Evolutionary conservation across 1,140 invertebrate genomes (phyloP), one percentile per base, ranked within the genome.

Genomic region (silkworm (Bombyx mori)): DNA sequence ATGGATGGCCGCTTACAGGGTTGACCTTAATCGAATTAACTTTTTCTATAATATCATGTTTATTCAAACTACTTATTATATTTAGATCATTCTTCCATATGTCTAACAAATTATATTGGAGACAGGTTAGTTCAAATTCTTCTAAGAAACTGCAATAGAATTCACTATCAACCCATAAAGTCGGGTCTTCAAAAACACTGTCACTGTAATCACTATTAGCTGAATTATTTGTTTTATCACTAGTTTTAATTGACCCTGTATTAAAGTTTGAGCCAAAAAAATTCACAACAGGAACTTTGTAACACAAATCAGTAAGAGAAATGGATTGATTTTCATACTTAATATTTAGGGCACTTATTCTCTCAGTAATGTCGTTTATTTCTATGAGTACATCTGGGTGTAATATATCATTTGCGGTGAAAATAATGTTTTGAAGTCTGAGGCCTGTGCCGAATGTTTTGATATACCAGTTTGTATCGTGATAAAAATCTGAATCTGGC

Each of bases 381-480:
- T 53, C 57, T 57, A 64, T 54, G 42, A 91, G 73, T 10, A 89
- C 88, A 62, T 89, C 59, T 12, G 91, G 90, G 50, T 90, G 86
- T 44, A 94, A 81, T 42, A 95, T 89, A 89, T 94, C 90, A 35
- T 92, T 88, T 35, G 91, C 91, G 26, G 90, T 90, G 44, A 93
- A 77, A 60, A 94, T 86, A 8, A 92, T 75, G 51, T 77, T 88
- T 77, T 94, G 90, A 9, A 91, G 66, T 58, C 92, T 84, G 65
- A 91, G 89, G 22, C 90, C 91, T 49, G 90, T 90, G 55, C 90
- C 89, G 81, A 92, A 93, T 60, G 90, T 91, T n/a, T 89, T 80
- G 68, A 92, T 90, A 47, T 94, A 88, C 93, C 93, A 94, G 58
- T 94, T 90, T 6, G 93, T 92, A 60, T 94, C 92, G 61, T 73